Evolutionary conservation across 2,888 invertebrate genomes (phyloP).

Genomic region (Sesamia inferens): DNA sequence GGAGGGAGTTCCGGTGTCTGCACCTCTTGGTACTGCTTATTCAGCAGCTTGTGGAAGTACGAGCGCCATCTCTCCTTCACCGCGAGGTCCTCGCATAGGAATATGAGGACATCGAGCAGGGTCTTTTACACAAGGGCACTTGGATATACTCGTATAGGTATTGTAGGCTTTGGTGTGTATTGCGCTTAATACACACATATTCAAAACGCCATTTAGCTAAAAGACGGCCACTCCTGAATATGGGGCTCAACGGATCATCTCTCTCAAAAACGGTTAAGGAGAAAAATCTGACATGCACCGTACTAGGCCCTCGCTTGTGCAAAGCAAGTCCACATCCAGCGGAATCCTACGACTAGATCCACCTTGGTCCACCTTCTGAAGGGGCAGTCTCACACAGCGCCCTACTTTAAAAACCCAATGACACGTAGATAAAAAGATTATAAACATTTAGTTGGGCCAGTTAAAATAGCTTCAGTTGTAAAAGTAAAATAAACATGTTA

Average conservation of each 20-base stretch:
- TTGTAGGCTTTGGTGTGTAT: no score
- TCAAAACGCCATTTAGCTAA: background rate
- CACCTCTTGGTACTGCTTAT: no score
- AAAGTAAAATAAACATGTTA: slow-evolving; percentile 14
- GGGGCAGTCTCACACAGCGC: background rate
- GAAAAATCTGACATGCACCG: no score
- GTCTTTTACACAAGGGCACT: no score
- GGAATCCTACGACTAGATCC: no score
- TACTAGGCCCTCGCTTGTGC: no score
- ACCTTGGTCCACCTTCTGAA: background rate
- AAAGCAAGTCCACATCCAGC: background rate
- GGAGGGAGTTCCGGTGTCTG: no score
- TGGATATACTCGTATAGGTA: no score
- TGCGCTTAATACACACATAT: background rate
- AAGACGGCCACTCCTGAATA: background rate
- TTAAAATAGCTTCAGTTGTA: slow-evolving; percentile 8
- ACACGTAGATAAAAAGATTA: slow-evolving; percentile 4
- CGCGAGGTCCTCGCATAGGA: no score
- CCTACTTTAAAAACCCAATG: background rate
- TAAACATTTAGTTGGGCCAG: background rate
- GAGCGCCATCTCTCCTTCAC: no score
- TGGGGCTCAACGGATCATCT: background rate
- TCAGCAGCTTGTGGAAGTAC: no score
- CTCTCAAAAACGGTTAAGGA: background rate
- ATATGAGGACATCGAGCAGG: no score